phyloP scores from a whole-genome alignment of 2,888 invertebrate genomes.

The Dorcus parallelipipedus region DNA sequence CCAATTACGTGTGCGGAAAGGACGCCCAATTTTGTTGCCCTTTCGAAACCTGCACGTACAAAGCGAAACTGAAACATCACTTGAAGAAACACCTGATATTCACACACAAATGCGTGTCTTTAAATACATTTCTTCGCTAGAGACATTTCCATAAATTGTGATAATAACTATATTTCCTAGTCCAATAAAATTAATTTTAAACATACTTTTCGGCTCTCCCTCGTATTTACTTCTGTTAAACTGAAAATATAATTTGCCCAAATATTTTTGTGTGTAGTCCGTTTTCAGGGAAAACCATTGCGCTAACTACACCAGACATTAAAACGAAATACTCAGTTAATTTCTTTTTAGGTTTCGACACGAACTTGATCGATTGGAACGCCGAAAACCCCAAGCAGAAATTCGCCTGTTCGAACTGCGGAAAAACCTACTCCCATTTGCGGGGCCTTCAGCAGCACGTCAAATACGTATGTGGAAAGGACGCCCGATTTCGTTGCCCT shows the following conservation, averaged over 20 bases:
- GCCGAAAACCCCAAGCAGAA: background rate
- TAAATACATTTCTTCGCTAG: background rate
- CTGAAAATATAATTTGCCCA: background rate
- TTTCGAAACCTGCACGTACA: conserved; percentile 5
- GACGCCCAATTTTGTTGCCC: conserved; percentile 4
- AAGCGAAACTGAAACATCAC: conserved; percentile 8
- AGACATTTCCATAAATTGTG: too few species aligned
- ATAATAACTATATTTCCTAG: background rate
- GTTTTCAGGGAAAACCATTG: conserved; percentile 3
- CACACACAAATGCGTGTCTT: background rate
- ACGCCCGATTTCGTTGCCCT: conserved; percentile 2
- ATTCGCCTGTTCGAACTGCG: background rate
- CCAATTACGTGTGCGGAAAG: conserved; percentile 12
- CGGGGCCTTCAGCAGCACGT: conserved; percentile 7
- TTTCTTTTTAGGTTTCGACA: background rate
- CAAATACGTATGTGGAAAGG: conserved; percentile 12
- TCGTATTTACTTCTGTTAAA: background rate
- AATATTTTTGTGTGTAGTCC: background rate
- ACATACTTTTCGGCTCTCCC: background rate
- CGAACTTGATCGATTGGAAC: background rate
- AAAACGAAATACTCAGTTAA: background rate
- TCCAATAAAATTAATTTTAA: background rate
- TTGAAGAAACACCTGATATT: conserved; percentile 8
- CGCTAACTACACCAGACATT: conserved; percentile 11
- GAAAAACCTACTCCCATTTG: conserved; percentile 2